Conservation (phyloP, 2,888 invertebrate genomes). For the Drosophila koepferae region DNA sequence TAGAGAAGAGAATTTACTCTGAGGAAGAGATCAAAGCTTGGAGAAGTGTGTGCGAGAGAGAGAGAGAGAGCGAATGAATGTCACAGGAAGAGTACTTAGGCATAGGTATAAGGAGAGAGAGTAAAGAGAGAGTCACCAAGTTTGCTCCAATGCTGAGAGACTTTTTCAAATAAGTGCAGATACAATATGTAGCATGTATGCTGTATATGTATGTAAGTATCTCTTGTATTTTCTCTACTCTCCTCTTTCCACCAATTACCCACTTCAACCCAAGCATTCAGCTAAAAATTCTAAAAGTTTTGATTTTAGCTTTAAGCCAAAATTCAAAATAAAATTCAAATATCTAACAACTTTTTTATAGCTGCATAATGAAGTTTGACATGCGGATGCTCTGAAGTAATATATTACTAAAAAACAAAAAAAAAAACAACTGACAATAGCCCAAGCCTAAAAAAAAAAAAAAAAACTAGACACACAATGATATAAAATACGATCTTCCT, state of each 20-base stretch:
- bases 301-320: neutral
- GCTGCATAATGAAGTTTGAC: slow-evolving; percentile 1
- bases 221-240: neutral
- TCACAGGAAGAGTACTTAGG: too few relatives aligned
- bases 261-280: neutral
- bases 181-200: neutral
- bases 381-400: neutral
- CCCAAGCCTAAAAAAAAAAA: neutral
- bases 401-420: neutral
- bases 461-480: neutral
- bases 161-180: neutral
- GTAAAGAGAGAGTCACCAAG: neutral
- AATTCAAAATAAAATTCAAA: slow-evolving; percentile 2
- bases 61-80: too few relatives aligned
- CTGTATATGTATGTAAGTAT: too few relatives aligned
- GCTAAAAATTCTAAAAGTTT: neutral
- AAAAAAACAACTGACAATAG: slow-evolving; percentile 5
- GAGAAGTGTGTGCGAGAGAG: too few relatives aligned
- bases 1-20: too few relatives aligned
- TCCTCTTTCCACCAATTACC: neutral
- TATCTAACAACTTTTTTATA: neutral
- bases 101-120: too few relatives aligned
- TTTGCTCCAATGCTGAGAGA: neutral
- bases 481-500: neutral
- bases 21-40: too few relatives aligned